These are phyloP conservation scores for Branchipolynoe longqiensis DNA, from an alignment of 2,888 invertebrate species.

Conservation along the genomic window DNA sequence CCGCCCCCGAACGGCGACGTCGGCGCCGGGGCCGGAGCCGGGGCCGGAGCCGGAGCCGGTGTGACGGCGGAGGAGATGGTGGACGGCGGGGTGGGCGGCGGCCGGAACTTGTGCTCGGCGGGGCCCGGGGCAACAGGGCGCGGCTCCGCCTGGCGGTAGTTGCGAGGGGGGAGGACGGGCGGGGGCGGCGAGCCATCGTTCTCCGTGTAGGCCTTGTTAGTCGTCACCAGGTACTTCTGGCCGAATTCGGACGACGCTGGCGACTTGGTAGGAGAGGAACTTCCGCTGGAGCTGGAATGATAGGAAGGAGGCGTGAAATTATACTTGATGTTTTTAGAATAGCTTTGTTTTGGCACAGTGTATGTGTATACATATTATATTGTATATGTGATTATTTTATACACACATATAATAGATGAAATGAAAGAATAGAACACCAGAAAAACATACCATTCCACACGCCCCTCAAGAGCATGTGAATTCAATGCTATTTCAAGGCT, in stretches of 20 bases:
- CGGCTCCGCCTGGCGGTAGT: constrained; percentile 54
- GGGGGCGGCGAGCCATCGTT: constrained; percentile 57
- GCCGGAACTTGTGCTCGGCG: constrained; percentile 41
- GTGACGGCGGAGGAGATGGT: background rate
- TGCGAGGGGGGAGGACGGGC: constrained; percentile 63
- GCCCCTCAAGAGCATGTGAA: too few relatives aligned
- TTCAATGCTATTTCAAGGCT: too few relatives aligned
- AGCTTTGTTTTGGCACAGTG: too few relatives aligned
- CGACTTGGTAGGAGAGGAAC: constrained; percentile 38
- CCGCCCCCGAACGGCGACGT: background rate
- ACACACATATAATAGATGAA: too few relatives aligned
- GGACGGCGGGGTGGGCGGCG: constrained; percentile 15
- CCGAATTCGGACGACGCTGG: background rate
- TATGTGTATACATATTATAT: too few relatives aligned
- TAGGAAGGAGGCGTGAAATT: background rate
- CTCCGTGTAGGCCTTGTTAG: constrained; percentile 51
- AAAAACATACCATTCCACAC: too few relatives aligned
- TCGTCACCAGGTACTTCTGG: constrained; percentile 60
- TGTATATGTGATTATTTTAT: too few relatives aligned
- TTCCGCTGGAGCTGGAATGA: constrained; percentile 54
- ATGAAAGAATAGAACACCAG: too few relatives aligned
- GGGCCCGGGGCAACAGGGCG: background rate
- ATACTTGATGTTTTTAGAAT: too few relatives aligned
- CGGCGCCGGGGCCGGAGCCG: background rate
- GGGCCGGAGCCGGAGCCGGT: background rate